Evolutionary conservation across 2,888 invertebrate genomes (phyloP).

Genomic region (Oligia fasciuncula): DNA sequence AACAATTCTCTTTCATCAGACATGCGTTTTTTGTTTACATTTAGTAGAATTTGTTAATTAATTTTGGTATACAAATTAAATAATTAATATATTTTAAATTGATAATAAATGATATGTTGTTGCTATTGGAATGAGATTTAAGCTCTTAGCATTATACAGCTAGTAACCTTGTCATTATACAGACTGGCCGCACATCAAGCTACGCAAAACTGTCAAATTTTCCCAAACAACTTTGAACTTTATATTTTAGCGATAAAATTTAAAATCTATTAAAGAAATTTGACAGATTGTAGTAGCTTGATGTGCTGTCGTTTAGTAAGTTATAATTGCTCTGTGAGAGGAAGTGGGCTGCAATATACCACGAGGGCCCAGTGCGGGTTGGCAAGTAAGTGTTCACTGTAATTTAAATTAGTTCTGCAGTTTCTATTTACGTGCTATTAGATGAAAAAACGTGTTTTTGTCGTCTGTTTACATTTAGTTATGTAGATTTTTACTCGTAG

Average conservation of each 20-base stretch:
- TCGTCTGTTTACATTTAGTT: background rate
- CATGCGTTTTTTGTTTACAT: background rate
- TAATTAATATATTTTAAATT: background rate
- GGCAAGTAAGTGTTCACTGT: background rate
- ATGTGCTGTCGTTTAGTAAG: too few relatives aligned
- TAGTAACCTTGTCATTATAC: background rate
- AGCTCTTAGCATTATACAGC: slow-evolving; percentile 4
- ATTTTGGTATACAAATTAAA: background rate
- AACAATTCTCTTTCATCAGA: background rate
- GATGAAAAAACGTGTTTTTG: background rate
- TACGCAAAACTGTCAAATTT: too few relatives aligned
- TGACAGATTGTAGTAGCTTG: too few relatives aligned
- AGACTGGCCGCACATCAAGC: too few relatives aligned
- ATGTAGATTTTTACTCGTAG: background rate
- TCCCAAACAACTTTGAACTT: too few relatives aligned
- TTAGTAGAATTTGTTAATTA: slow-evolving; percentile 4
- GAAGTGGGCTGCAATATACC: too few relatives aligned
- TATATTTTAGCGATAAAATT: too few relatives aligned
- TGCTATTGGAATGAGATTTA: slow-evolving; percentile 12
- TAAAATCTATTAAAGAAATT: too few relatives aligned
- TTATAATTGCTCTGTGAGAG: too few relatives aligned
- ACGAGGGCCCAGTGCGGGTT: too few relatives aligned
- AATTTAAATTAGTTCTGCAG: background rate
- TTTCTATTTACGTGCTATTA: background rate
- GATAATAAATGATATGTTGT: background rate